Percentiles rank a stretch among this genome's conserved stretches.
Evolutionary conservation across 2,113 vertebrate species (phyloP).

Genomic region (Xenopus borealis): DNA sequence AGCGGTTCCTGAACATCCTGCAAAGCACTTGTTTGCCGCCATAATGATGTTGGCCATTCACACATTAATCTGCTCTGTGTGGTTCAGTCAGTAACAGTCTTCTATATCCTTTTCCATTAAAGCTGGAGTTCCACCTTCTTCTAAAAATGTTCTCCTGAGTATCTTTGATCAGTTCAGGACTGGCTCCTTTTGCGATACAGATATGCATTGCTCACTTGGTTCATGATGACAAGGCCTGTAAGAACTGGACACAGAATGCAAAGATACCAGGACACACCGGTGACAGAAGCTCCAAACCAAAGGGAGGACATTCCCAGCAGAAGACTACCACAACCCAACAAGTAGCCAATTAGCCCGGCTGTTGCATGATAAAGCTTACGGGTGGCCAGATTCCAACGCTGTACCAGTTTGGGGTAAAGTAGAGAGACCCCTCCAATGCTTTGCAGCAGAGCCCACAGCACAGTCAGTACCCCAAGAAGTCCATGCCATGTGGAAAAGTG

Average conservation of each 20-base stretch:
- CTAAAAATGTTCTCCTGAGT: too few species aligned
- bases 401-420: conserved; percentile 80
- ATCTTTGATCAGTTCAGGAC: conserved; percentile 64
- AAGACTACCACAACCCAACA: conserved; percentile 81
- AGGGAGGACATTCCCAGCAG: conserved; percentile 82
- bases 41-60: too few species aligned
- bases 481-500: conserved; percentile 91
- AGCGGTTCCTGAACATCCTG: too few species aligned
- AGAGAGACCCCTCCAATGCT: conserved; percentile 73
- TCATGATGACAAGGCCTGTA: conserved; percentile 85
- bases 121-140: too few species aligned
- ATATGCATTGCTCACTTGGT: conserved; percentile 87
- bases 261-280: conserved; percentile 78
- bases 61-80: too few species aligned
- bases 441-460: conserved; percentile 71
- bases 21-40: too few species aligned
- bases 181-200: conserved; percentile 83
- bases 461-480: conserved; percentile 73
- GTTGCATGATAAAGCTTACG: conserved; percentile 90
- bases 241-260: conserved; percentile 73
- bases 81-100: too few species aligned
- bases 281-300: conserved; percentile 80
- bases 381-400: conserved; percentile 86
- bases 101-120: too few species aligned
- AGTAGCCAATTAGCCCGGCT: conserved; percentile 81